Conservation (phyloP, 2,888 invertebrate species). For the Dusona sp. region DNA sequence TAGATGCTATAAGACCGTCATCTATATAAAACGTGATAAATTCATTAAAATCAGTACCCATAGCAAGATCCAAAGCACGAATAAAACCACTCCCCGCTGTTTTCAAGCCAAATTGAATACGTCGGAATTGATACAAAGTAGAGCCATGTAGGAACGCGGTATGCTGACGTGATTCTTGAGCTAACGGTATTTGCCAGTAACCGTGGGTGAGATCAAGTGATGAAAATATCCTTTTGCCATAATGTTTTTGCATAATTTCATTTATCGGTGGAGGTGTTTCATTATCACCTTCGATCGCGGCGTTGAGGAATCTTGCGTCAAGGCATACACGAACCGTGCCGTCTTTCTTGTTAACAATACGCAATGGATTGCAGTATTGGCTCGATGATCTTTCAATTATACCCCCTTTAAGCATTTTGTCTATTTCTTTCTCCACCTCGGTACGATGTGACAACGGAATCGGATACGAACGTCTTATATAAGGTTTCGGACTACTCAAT, state of each 20-base stretch:
- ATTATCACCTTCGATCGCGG: constrained; percentile 71
- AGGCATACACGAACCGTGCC: constrained; percentile 73
- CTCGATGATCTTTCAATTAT: constrained; percentile 74
- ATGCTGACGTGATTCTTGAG: constrained; percentile 58
- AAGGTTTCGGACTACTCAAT: constrained; percentile 67
- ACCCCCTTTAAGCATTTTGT: constrained; percentile 72
- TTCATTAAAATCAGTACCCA: constrained; percentile 6
- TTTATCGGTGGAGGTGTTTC: constrained; percentile 68
- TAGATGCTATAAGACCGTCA: constrained; percentile 72
- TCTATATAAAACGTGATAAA: constrained; percentile 76
- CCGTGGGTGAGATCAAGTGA: constrained; percentile 49
- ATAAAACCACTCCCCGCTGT: not conserved
- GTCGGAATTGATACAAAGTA: constrained; percentile 29
- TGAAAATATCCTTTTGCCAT: constrained; percentile 50
- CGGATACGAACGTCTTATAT: constrained; percentile 74
- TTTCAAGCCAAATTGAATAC: constrained; percentile 30
- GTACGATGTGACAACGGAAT: constrained; percentile 73
- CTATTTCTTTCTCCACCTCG: constrained; percentile 72
- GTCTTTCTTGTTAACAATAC: constrained; percentile 76
- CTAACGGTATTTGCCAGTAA: constrained; percentile 72
- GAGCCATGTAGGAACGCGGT: constrained; percentile 69
- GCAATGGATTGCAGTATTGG: constrained; percentile 75
- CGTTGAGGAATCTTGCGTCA: constrained; percentile 76
- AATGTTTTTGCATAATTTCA: constrained; percentile 70
- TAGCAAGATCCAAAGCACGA: too few species aligned